phyloP scores from a whole-genome alignment of 2,888 invertebrate genomes.

The Leptinotarsa juncta region DNA sequence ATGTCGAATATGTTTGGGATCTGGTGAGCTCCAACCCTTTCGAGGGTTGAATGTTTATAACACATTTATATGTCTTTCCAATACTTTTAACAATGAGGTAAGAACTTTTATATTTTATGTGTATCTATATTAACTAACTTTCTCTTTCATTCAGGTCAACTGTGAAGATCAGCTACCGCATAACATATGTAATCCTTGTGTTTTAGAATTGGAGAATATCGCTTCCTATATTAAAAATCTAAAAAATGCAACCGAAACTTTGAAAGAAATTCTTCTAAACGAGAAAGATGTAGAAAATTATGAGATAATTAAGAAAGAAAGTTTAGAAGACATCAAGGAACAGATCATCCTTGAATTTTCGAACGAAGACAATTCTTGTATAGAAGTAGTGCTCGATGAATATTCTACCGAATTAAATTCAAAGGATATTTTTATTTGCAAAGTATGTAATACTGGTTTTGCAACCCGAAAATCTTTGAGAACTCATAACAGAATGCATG shows the following conservation, averaged over 20 bases:
- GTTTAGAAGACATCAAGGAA: slow-evolving; percentile 3
- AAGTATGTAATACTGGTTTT: background rate
- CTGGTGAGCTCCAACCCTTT: slow-evolving; percentile 22
- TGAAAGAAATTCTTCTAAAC: slow-evolving; percentile 26
- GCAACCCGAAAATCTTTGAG: too few relatives aligned
- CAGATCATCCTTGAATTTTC: background rate
- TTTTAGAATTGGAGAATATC: slow-evolving; percentile 33
- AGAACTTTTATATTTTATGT: background rate
- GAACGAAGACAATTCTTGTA: background rate
- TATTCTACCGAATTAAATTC: background rate
- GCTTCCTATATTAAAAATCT: slow-evolving; percentile 35
- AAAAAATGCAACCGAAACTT: slow-evolving; percentile 27
- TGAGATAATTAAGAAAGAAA: slow-evolving; percentile 11
- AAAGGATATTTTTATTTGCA: background rate
- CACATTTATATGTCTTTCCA: slow-evolving; percentile 22
- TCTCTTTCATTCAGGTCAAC: slow-evolving; percentile 5
- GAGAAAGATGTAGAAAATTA: slow-evolving; percentile 6
- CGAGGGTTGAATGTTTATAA: slow-evolving; percentile 11
- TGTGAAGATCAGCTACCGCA: slow-evolving; percentile 26
- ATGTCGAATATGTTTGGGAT: slow-evolving; percentile 28
- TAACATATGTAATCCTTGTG: slow-evolving; percentile 38
- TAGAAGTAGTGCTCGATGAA: background rate
- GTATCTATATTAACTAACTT: background rate
- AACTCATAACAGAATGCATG: too few relatives aligned
- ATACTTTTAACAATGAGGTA: slow-evolving; percentile 19